Evolutionary conservation across 2,113 vertebrate genomes (phyloP), one percentile per base, ranked within the genome.

Genomic region (Cyanoderma ruficeps): DNA sequence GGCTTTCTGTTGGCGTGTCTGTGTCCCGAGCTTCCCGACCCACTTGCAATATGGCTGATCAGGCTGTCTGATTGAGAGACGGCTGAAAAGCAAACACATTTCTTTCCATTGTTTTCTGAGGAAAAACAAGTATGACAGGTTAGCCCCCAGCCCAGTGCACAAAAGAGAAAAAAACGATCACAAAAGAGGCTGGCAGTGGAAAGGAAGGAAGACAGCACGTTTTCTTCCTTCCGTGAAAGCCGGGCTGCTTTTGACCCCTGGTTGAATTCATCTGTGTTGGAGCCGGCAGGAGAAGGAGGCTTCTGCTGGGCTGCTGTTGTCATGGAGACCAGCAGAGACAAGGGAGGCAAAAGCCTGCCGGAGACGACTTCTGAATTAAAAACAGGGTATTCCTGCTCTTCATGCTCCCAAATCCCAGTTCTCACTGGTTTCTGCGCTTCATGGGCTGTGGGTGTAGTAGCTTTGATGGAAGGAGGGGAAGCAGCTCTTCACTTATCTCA

Each of bases 271-370:
- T 96, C 84, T 74, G 55, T 42, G 52, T 42, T 50, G 64, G 80
- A 93, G 93, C 89, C 4, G 2, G 64, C 23, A 59, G 93, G 81
- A 89, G 72, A 76, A 80, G 33, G 92, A 95, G 86, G 90, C 91
- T 63, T 92, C 97, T 96, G 95, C 85, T 13, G 42, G 83, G 94
- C 87, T 83, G 90, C 81, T 79, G 98, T 98, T 98, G 95, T 97
- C 94, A 97, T 98, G 97, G 97, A 96, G 97, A 98, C 97, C 70
- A 94, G 94, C 94, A 97, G 96, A 98, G 97, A 97, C 95, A 92
- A 96, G 97, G 94, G 97, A 96, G 95, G 95, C 83, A 85, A 88
- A 90, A 91, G 94, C 94, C 95, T 93, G 91, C 95, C 44, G 15
- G 94, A 93, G 96, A 98, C 16, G 74, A 97, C 90, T 94, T 76